Evolutionary conservation across 2,113 vertebrate species (phyloP), one percentile per base, ranked within the genome.

Genomic region (Atlantisia rogersi): DNA sequence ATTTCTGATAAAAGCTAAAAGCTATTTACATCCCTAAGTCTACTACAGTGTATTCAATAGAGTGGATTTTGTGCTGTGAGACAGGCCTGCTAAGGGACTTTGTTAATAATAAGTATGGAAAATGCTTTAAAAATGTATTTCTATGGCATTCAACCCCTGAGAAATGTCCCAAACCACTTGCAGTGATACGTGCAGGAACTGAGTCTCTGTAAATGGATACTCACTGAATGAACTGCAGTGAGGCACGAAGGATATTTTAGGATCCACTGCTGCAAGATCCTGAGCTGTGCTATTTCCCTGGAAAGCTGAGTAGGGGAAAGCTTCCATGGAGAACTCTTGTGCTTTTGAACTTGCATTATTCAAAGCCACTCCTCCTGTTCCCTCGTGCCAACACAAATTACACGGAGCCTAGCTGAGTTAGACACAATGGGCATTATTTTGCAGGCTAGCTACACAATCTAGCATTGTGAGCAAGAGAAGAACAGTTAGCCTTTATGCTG

Each of bases 191-290:
- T 83, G 35, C 70, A 10, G 52, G 58, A 82, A 58, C 18, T n/a
- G 73, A 81, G 62, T 53, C 65, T 86, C 77, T 71, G 52, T 78
- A 65, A 44, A 31, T 28, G 50, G 17, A 39, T 37, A 81, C 35
- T 63, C 48, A 76, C 86, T 60, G 81, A 89, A 84, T 84, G 25
- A 92, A 81, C 48, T 92, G 67, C 83, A 81, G n/a, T 50, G 80
- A 89, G 77, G 77, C 22, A 2, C 79, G 88, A 97, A 91, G 26
- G 77, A 59, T 96, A 78, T 94, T 95, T 87, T 89, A 79, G 58
- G 77, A 91, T 69, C 48, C 44, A 62, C 31, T 76, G 53, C 83
- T 84, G 67, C 64, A 80, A 78, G 85, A 88, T 79, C 68, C 0
- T 82, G 73, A 86, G 77, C 80, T 91, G 53, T 83, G 46, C 59